These are phyloP conservation scores for Poecilus cupreus DNA, from an alignment of 2,888 invertebrate genomes.

Conservation along the genomic window DNA sequence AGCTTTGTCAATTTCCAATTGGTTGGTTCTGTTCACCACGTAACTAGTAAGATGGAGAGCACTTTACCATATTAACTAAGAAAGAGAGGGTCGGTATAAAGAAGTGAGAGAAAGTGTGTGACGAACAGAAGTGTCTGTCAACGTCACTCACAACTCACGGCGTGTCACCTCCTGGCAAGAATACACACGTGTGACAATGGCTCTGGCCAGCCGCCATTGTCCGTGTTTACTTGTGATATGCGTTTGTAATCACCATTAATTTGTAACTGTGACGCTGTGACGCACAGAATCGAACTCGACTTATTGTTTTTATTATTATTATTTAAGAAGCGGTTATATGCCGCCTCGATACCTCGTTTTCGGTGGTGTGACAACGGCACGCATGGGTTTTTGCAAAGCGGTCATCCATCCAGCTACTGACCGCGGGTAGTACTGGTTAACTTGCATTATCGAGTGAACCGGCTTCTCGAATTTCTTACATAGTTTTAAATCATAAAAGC, in stretches of 20 bases:
- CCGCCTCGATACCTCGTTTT: too few species aligned
- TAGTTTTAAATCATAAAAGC: too few species aligned
- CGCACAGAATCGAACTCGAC: not conserved
- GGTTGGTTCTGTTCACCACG: not conserved
- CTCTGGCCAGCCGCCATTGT: not conserved
- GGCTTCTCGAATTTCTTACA: too few species aligned
- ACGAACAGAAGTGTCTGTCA: constrained; percentile 16
- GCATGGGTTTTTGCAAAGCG: too few species aligned
- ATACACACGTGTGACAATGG: constrained; percentile 9
- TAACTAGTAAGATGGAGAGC: not conserved
- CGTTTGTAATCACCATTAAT: not conserved
- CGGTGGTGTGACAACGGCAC: too few species aligned
- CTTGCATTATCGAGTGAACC: too few species aligned
- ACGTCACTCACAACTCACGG: not conserved
- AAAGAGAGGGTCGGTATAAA: not conserved
- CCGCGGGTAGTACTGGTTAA: too few species aligned
- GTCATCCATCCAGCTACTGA: too few species aligned
- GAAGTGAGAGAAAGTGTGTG: not conserved
- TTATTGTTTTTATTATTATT: not conserved
- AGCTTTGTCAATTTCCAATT: not conserved
- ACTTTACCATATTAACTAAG: constrained; percentile 35
- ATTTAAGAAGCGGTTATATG: too few species aligned
- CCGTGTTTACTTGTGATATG: constrained; percentile 24
- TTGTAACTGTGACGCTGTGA: not conserved
- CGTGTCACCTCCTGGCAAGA: constrained; percentile 16